Base-by-base conservation (phyloP, 2,113 vertebrate species). In the Poecilia latipinna region DNA sequence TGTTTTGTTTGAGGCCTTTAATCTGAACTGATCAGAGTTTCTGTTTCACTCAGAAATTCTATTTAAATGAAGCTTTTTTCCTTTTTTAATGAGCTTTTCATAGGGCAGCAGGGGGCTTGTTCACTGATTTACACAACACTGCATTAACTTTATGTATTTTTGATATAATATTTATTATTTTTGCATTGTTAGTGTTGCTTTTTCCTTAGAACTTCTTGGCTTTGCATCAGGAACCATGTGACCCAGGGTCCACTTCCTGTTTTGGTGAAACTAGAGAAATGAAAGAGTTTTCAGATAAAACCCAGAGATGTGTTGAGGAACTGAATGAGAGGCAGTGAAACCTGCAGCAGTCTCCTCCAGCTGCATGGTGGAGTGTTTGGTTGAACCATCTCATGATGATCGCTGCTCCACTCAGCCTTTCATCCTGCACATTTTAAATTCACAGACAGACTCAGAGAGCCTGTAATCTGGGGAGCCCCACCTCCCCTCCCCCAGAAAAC, bases 361-460 rank as follows among this genome's bases (percentile, higher is more conserved):
- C 35, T 31, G 72, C 72, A 31, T n/a, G 17, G 74, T 26, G 33
- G 2, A 82, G 54, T 24, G 37, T 69, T 24, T 51, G 19, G 31
- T 65, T 35, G 1, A 72, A 76, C 72, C 42, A 66, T 78, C 77
- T 77, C 3, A 32, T 75, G 79, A 69, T 69, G 79, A 66, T 82
- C 29, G 75, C 71, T 76, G 78, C 29, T 1, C 44, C 17, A 6
- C 17, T 48, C 44, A 48, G 60, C 70, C 79, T 91, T 89, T 90
- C 84, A 88, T 91, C 84, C 73, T 78, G 75, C 78, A 22, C 86
- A 90, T 89, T 87, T 86, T 64, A 60, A 75, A 91, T 89, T 89
- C 88, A 90, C 87, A 91, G 83, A 92, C 86, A 84, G 90, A 90
- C 86, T 88, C 51, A 80, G 74, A 68, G 62, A 29, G 79, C 39